Base-by-base conservation (phyloP, 2,888 invertebrate species). In the Plusia festucae region DNA sequence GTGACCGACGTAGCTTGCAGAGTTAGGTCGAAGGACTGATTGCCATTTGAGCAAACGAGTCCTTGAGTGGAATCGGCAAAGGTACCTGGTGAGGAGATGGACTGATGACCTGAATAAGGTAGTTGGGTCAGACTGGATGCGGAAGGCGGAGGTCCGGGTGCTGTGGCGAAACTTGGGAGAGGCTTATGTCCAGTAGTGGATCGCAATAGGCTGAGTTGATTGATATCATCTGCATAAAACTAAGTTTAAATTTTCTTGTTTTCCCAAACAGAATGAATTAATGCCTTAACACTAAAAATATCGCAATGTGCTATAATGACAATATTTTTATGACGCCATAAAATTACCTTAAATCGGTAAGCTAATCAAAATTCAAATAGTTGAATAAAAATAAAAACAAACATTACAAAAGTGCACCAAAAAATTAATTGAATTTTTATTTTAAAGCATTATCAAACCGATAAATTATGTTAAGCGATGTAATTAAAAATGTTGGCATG, bases 341-440 rank as follows among this genome's bases (percentile, higher is more conserved):
- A 69, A 69, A 65, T 79, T 61, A 73, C 58, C 53, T 51, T 44
- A 61, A 69, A 78, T 69, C 53, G 58, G 67, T 70, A 58, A 71
- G 69, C 63, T 56, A 70, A 72, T 73, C 74, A 72, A 70, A 60
- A 75, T 70, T 77, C 76, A 79, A 78, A 74, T 76, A 84, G 73
- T 77, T 64, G 71, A 78, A 56, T 56, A 65, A 67, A 81, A 82
- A 78, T 76, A 82, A 81, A 82, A 83, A 85, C 84, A 83, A 87
- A 85, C 73, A 84, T 73, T 73, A 76, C 74, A 67, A 82, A 76
- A 82, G 74, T 66, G 64, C 69, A 72, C 65, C 62, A 74, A 70
- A 76, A 79, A 85, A 78, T 79, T 86, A 88, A 89, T 90, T 89
- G 81, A 86, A 86, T 85, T 88, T 88, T 86, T 85, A 81, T 83